phyloP scores from a whole-genome alignment of 1,140 invertebrate genomes.

The Prorops nasuta region DNA sequence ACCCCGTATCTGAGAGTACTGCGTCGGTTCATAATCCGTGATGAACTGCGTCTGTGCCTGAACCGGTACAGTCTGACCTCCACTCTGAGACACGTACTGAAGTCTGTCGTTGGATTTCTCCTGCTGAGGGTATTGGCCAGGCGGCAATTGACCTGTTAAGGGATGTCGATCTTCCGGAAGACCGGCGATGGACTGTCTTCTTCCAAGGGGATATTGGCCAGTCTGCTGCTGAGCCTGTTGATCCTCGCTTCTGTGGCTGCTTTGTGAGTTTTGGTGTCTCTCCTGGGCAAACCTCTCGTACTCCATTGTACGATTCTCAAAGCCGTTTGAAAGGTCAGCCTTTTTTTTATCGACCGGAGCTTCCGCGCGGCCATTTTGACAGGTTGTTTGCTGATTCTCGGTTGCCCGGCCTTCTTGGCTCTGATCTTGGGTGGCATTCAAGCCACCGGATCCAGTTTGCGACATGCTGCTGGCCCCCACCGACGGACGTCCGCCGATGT shows the following conservation, averaged over 20 bases:
- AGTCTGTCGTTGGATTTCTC: slow-evolving; percentile 35
- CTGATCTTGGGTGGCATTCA: slow-evolving; percentile 33
- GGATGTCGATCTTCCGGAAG: slow-evolving; percentile 43
- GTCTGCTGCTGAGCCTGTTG: slow-evolving; percentile 18
- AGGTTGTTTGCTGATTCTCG: slow-evolving; percentile 31
- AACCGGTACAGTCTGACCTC: slow-evolving; percentile 45
- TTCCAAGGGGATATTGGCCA: slow-evolving; percentile 20
- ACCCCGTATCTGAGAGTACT: slow-evolving; percentile 46
- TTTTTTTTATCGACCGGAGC: slow-evolving; percentile 29
- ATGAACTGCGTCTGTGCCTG: slow-evolving; percentile 45
- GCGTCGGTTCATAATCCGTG: slow-evolving; percentile 43
- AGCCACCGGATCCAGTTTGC: slow-evolving; percentile 41
- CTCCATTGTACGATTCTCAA: slow-evolving; percentile 44
- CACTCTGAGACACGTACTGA: slow-evolving; percentile 43
- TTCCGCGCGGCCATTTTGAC: slow-evolving; percentile 38
- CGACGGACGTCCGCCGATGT: slow-evolving; percentile 54
- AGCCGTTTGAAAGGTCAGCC: slow-evolving; percentile 48
- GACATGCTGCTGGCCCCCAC: slow-evolving; percentile 51
- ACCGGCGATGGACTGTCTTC: slow-evolving; percentile 33
- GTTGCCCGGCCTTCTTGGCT: slow-evolving; percentile 24
- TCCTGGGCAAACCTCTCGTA: slow-evolving; percentile 34
- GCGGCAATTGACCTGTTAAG: slow-evolving; percentile 35
- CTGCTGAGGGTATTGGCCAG: slow-evolving; percentile 39
- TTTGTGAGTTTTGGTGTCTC: slow-evolving; percentile 13
- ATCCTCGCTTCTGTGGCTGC: slow-evolving; percentile 7